phyloP scores from a whole-genome alignment of 2,888 invertebrate species.

The Camponotus fellah region DNA sequence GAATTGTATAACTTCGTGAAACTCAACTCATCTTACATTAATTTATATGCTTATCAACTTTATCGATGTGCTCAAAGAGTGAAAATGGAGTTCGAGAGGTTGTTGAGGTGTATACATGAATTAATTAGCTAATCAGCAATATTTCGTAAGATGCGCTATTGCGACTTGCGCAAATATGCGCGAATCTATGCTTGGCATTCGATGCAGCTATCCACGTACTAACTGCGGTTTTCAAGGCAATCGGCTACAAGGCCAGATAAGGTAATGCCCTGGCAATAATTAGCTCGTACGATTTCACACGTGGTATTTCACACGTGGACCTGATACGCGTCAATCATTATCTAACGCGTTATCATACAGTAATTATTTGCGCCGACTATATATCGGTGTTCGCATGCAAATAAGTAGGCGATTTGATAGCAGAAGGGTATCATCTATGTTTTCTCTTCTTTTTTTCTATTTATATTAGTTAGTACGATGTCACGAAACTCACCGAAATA shows the following conservation, averaged over 20 bases:
- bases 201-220: constrained; percentile 12
- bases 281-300: constrained; percentile 75
- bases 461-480: background rate
- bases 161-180: constrained; percentile 40
- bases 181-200: constrained; percentile 52
- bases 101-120: background rate
- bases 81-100: background rate
- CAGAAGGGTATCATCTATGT: constrained; percentile 26
- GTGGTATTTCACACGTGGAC: constrained; percentile 65
- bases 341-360: constrained; percentile 74
- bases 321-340: constrained; percentile 74
- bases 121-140: constrained; percentile 29
- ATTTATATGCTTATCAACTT: background rate
- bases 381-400: constrained; percentile 68
- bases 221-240: constrained; percentile 71
- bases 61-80: background rate
- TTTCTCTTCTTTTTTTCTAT: background rate
- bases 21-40: background rate
- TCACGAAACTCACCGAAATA: constrained; percentile 41
- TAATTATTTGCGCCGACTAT: constrained; percentile 77
- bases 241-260: constrained; percentile 73
- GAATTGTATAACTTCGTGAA: background rate
- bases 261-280: constrained; percentile 72
- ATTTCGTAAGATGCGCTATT: constrained; percentile 30
- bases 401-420: constrained; percentile 64